Evolutionary conservation across 1,140 invertebrate species (phyloP).

Genomic region (Hyphantria cunea): DNA sequence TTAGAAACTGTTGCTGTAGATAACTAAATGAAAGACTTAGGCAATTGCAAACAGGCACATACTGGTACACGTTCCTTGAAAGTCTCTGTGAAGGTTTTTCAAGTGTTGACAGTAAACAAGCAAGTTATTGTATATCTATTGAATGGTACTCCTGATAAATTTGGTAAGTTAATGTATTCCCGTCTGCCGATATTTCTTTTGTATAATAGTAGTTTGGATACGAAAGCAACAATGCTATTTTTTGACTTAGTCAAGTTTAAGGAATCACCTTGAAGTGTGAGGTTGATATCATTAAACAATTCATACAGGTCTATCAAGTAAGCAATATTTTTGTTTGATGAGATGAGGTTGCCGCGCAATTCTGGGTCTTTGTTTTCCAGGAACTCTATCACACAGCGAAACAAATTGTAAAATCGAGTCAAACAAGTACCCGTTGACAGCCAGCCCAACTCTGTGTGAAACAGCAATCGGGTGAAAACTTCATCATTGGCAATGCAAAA

Average conservation of each 20-base stretch:
- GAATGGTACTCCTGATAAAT: too few species aligned
- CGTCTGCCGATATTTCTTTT: slow-evolving; percentile 57
- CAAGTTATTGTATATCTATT: slow-evolving; percentile 46
- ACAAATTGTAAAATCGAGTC: slow-evolving; percentile 1
- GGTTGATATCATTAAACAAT: slow-evolving; percentile 44
- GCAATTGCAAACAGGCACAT: too few species aligned
- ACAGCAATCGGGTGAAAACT: slow-evolving; percentile 4
- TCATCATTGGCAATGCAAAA: slow-evolving; percentile 4
- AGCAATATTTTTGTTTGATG: slow-evolving; percentile 7
- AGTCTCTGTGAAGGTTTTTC: slow-evolving; percentile 47
- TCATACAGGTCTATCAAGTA: slow-evolving; percentile 52
- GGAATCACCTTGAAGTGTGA: slow-evolving; percentile 61
- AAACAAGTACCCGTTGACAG: slow-evolving; percentile 6
- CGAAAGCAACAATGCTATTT: too few species aligned
- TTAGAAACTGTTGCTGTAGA: too few species aligned
- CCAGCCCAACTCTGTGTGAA: slow-evolving; percentile 6
- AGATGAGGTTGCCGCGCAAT: slow-evolving; percentile 6
- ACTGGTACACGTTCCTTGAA: slow-evolving; percentile 46
- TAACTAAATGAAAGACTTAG: too few species aligned
- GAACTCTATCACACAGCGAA: slow-evolving; percentile 4
- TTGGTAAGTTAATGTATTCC: slow-evolving; percentile 52
- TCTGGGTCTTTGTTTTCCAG: slow-evolving; percentile 6
- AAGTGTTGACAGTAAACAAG: slow-evolving; percentile 52
- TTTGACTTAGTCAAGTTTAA: too few species aligned
- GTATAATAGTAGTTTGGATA: too few species aligned